Percentiles rank a stretch among this genome's conserved stretches.
These are phyloP conservation scores for Oligia strigilis DNA, from an alignment of 2,888 invertebrate species.

Conservation along the genomic window DNA sequence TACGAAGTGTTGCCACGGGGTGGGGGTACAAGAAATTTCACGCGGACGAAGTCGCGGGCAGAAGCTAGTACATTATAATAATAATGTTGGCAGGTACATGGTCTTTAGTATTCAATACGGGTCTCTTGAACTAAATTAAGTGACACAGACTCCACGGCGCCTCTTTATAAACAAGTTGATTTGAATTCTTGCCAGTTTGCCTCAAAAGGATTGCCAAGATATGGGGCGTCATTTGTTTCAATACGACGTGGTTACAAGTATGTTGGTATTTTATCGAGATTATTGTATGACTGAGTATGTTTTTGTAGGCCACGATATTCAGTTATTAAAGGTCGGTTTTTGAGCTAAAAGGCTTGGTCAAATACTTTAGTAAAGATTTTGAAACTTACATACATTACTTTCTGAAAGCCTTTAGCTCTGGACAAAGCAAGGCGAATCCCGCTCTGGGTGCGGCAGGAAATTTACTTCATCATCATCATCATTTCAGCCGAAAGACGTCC, in stretches of 20 bases:
- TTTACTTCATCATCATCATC: no score
- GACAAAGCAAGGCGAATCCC: no score
- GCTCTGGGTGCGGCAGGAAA: no score
- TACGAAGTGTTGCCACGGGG: no score
- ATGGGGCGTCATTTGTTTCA: constrained; percentile 47
- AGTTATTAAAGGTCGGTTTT: neutral
- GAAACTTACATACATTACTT: neutral
- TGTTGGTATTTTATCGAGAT: constrained; percentile 18
- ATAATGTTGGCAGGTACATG: neutral
- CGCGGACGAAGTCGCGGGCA: no score
- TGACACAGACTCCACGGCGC: constrained; percentile 52
- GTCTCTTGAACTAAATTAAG: constrained; percentile 46
- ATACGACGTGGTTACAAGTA: constrained; percentile 16
- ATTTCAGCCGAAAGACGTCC: no score
- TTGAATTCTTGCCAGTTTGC: constrained; percentile 78
- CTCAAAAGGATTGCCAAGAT: constrained; percentile 55
- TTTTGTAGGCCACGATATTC: neutral
- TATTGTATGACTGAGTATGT: neutral
- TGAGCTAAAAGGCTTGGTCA: neutral
- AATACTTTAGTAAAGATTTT: neutral
- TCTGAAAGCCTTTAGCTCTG: no score
- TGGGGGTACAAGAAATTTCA: no score
- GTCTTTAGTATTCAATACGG: constrained; percentile 42
- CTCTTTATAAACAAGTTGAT: constrained; percentile 77
- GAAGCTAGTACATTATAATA: no score